phyloP scores from a whole-genome alignment of 2,797 vertebrate species.

The Hippopotamyrus pictus region DNA sequence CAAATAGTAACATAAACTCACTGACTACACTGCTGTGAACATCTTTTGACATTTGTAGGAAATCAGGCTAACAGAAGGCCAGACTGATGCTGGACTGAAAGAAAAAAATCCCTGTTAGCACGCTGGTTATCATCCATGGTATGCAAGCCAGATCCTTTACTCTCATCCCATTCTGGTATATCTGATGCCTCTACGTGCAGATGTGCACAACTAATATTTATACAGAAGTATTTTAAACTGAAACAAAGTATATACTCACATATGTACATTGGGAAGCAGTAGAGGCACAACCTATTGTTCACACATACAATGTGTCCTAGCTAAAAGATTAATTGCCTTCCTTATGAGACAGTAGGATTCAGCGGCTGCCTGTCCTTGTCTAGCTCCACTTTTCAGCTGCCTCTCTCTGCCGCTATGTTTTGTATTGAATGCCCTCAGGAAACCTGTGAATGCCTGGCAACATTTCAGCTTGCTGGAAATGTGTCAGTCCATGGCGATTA shows the following conservation, averaged over 20 bases:
- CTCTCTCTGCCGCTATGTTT: neutral
- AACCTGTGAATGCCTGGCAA: neutral
- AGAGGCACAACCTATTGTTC: neutral
- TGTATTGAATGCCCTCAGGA: neutral
- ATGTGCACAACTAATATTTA: neutral
- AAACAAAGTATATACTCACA: neutral
- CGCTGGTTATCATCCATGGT: neutral
- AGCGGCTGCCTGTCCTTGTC: constrained; percentile 6
- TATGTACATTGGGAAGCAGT: neutral
- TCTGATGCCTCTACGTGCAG: neutral
- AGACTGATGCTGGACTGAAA: constrained; percentile 13
- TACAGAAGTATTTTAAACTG: neutral
- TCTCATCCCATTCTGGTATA: neutral
- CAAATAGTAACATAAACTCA: neutral
- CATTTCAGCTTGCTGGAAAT: neutral
- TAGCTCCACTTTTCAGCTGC: neutral
- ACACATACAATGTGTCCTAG: neutral
- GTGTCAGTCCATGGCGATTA: neutral
- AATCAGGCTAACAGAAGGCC: constrained; percentile 8
- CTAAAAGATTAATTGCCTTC: constrained; percentile 8
- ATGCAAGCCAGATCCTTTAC: neutral
- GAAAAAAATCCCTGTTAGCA: neutral
- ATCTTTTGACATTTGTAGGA: neutral
- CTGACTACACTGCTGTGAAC: neutral
- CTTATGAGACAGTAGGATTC: neutral